These are phyloP conservation scores for Isurus oxyrinchus DNA, from an alignment of 2,113 vertebrate species.

Conservation along the genomic window DNA sequence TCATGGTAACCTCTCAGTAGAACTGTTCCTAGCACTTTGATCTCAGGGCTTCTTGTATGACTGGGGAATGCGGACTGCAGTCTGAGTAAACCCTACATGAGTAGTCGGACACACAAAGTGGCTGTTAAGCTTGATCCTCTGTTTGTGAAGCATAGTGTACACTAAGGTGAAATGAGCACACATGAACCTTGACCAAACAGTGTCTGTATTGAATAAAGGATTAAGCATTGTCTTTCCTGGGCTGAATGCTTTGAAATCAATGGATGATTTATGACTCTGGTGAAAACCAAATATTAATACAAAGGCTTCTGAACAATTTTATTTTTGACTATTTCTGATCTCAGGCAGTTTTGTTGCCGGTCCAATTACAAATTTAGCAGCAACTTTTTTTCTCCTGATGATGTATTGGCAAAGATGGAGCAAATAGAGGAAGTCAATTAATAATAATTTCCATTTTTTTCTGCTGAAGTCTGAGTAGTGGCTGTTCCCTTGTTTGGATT, in stretches of 20 bases:
- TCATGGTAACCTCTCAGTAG: constrained; percentile 46
- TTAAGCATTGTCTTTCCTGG: constrained; percentile 48
- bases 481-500: constrained; percentile 43
- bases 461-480: constrained; percentile 47
- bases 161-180: constrained; percentile 70
- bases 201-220: constrained; percentile 55
- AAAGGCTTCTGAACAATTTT: constrained; percentile 48
- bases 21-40: constrained; percentile 54
- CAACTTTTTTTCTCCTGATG: constrained; percentile 47
- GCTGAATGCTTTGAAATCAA: constrained; percentile 52
- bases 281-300: constrained; percentile 58
- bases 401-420: constrained; percentile 44
- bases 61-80: constrained; percentile 50
- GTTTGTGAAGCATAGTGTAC: constrained; percentile 53
- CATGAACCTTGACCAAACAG: constrained; percentile 51
- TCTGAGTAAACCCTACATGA: constrained; percentile 52
- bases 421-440: constrained; percentile 50
- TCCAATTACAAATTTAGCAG: constrained; percentile 47
- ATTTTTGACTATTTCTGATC: constrained; percentile 48
- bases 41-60: constrained; percentile 48
- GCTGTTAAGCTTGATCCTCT: constrained; percentile 48
- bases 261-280: constrained; percentile 55
- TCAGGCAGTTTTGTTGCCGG: constrained; percentile 53
- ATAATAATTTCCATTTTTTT: constrained; percentile 48
- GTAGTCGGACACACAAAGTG: constrained; percentile 41